These are phyloP conservation scores for Macrophya annulata DNA, from an alignment of 2,888 invertebrate genomes.

Conservation along the genomic window DNA sequence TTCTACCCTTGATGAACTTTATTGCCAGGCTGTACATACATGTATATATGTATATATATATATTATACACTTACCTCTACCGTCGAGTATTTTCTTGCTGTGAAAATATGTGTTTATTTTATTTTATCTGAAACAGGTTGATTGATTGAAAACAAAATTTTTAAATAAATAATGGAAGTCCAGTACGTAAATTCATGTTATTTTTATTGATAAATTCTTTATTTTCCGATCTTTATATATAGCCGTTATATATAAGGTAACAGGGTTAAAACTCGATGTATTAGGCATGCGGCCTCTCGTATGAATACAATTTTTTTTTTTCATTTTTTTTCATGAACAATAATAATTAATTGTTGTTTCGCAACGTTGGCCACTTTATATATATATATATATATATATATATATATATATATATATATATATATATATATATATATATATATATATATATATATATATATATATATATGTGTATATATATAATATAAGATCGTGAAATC, in stretches of 20 bases:
- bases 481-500: slow-evolving; percentile 21
- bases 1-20: too few species aligned
- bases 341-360: not conserved
- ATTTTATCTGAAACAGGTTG: not conserved
- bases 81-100: not conserved
- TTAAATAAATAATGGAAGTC: not conserved
- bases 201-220: slow-evolving; percentile 46
- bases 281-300: not conserved
- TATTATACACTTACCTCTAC: not conserved
- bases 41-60: not conserved
- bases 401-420: too few species aligned
- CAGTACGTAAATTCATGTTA: slow-evolving; percentile 16
- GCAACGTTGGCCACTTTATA: slow-evolving; percentile 23
- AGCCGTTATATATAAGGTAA: slow-evolving; percentile 48
- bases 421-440: too few species aligned
- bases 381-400: not conserved
- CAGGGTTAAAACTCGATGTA: slow-evolving; percentile 51
- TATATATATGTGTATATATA: too few species aligned
- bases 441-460: too few species aligned
- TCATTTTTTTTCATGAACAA: not conserved
- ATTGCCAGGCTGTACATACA: too few species aligned
- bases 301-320: slow-evolving; percentile 23
- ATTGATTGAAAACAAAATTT: not conserved
- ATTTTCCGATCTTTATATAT: slow-evolving; percentile 44
- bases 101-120: not conserved